Base-by-base conservation (phyloP, 2,888 invertebrate species). In the Nebria brevicollis region DNA sequence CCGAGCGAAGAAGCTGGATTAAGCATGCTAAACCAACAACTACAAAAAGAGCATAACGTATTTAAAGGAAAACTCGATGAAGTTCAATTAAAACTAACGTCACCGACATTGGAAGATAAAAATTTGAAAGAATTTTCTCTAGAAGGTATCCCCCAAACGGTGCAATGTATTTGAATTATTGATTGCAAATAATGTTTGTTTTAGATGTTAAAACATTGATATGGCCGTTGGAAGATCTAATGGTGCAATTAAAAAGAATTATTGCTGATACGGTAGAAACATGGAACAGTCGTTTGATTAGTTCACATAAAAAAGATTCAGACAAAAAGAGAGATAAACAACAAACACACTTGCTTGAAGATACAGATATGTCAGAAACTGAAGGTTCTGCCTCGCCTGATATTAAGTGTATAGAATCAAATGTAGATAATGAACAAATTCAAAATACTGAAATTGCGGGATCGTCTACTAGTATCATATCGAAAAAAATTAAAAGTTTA, bases 61-160 rank as follows among this genome's bases (percentile, higher is more conserved):
- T 96, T 97, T 86, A 95, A 95, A 84, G 94, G 93, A 82, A 95
- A 94, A 88, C 94, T 95, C 83, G 96, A 96, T 86, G 94, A 95
- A 84, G 93, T 96, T 79, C 96, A 97, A 86, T 87, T 95, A 42
- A 94, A 94, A 82, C 89, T 95, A 65, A 94, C 94, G 0, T 93
- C 94, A 0, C 92, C 94, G 1, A 91, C 91, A 0, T 88, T 93
- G 4, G 92, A 93, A 84, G 91, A 90, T 78, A 91, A 91, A 74
- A 87, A 87, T 65, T 41, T 81, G 4, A 76, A 77, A n/a, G 77
- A 81, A 65, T 77, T 77, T 66, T 72, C 87, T 1, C 79, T 86
- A 1, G 88, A 89, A 72, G 89, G 90, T 90, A 81, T 6, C n/a
- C 2, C 13, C 11, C 66, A 34, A 34, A 1, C 34, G 34, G 6